Percentiles rank a stretch among this genome's conserved stretches.
These are phyloP conservation scores for Melanocharis versteri DNA, from an alignment of 2,113 vertebrate genomes.

Conservation along the genomic window DNA sequence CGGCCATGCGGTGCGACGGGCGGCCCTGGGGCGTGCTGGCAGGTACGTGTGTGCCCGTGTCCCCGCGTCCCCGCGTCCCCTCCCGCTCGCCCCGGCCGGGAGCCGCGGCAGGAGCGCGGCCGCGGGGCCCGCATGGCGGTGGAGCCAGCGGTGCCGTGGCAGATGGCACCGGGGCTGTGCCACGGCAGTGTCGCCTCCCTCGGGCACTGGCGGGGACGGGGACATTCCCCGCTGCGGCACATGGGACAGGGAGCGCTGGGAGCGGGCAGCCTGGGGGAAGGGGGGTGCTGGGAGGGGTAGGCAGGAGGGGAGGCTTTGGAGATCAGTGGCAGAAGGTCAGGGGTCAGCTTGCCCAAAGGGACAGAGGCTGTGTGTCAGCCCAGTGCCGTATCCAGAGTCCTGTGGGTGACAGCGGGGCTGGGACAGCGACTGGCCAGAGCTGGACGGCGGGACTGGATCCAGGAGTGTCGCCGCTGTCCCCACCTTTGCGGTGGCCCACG, in stretches of 20 bases:
- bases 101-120: background rate
- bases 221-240: fast-evolving
- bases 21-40: background rate
- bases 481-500: fast-evolving
- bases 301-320: background rate
- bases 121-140: background rate
- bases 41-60: slow-evolving; percentile 36
- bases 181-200: background rate
- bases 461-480: background rate
- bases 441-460: background rate
- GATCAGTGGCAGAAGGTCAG: background rate
- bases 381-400: fast-evolving
- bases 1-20: slow-evolving; percentile 51
- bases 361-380: background rate
- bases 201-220: fast-evolving
- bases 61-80: background rate
- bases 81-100: fast-evolving
- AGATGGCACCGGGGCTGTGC: background rate
- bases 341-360: background rate
- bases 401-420: background rate
- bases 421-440: background rate
- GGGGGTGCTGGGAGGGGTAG: background rate
- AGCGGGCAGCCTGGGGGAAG: background rate
- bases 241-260: background rate
- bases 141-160: fast-evolving